Conservation (phyloP, 1,140 invertebrate species). For the Bombus cullumanus region DNA sequence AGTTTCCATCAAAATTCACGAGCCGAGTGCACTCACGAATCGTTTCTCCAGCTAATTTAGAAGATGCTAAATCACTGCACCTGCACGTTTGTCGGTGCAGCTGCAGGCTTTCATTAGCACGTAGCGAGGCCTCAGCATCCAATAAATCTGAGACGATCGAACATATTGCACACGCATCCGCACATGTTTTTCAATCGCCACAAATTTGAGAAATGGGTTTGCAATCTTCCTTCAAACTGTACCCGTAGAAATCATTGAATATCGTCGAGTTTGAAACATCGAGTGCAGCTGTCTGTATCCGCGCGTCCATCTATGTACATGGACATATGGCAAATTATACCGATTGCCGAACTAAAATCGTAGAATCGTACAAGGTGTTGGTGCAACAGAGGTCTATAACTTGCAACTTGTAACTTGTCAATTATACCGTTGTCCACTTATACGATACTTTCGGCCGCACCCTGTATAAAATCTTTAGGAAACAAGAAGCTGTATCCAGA, state of each 20-base stretch:
- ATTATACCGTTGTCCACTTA: background rate
- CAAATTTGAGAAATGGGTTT: background rate
- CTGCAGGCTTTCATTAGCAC: constrained; percentile 51
- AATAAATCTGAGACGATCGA: constrained; percentile 40
- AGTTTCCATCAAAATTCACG: constrained; percentile 11
- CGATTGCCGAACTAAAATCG: background rate
- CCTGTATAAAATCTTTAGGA: background rate
- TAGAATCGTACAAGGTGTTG: too few relatives aligned
- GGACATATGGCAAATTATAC: too few relatives aligned
- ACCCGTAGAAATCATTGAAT: too few relatives aligned
- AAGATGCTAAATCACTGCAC: constrained; percentile 46
- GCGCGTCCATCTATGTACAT: too few relatives aligned
- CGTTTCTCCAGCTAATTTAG: constrained; percentile 36
- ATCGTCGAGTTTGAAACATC: too few relatives aligned
- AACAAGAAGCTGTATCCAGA: background rate
- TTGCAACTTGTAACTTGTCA: background rate
- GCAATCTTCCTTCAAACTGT: background rate
- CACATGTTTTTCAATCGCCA: background rate
- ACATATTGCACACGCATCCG: background rate
- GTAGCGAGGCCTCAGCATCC: constrained; percentile 7
- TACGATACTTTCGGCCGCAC: background rate
- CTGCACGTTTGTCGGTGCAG: constrained; percentile 48
- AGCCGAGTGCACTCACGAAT: background rate
- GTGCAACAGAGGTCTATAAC: background rate
- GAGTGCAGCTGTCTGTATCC: too few relatives aligned